Evolutionary conservation across 1,140 invertebrate species (phyloP).

Genomic region (Centruroides sculpturatus): DNA sequence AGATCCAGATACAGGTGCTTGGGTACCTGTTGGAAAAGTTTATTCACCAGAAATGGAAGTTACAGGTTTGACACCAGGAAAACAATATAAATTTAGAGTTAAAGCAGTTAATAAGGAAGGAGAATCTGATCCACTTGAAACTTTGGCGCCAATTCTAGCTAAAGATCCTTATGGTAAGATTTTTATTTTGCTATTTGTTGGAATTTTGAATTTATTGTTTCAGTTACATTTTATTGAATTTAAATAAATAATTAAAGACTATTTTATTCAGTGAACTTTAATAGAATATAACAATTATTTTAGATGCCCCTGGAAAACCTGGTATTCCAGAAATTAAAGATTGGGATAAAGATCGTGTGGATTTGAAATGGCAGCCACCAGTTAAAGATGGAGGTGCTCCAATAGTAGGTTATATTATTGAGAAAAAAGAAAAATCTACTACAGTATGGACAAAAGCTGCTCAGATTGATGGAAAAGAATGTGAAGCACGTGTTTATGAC

Average conservation of each 20-base stretch:
- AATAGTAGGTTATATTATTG: conserved; percentile 88
- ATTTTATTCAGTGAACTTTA: too few relatives aligned
- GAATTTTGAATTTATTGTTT: too few relatives aligned
- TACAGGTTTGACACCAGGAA: conserved; percentile 72
- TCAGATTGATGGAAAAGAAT: conserved; percentile 45
- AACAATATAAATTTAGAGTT: conserved; percentile 96
- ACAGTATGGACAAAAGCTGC: conserved; percentile 70
- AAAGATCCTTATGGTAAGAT: conserved; percentile 44
- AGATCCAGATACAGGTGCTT: conserved; percentile 82
- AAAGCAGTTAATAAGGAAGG: conserved; percentile 95
- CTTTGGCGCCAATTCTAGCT: conserved; percentile 63
- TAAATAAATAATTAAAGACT: too few relatives aligned
- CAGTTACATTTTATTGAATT: too few relatives aligned
- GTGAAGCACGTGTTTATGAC: conserved; percentile 65
- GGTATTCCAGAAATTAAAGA: conserved; percentile 73
- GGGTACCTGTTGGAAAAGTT: conserved; percentile 76
- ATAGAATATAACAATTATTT: too few relatives aligned
- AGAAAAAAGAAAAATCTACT: conserved; percentile 87
- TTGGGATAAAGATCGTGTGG: conserved; percentile 91
- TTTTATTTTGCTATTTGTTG: too few relatives aligned
- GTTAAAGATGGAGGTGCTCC: conserved; percentile 80
- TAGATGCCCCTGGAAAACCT: conserved; percentile 77
- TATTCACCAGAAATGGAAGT: conserved; percentile 78
- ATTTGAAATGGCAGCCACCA: conserved; percentile 71
- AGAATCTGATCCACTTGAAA: conserved; percentile 94